Evolutionary conservation across 2,113 vertebrate species (phyloP), one percentile per base, ranked within the genome.

Genomic region (Isurus oxyrinchus): DNA sequence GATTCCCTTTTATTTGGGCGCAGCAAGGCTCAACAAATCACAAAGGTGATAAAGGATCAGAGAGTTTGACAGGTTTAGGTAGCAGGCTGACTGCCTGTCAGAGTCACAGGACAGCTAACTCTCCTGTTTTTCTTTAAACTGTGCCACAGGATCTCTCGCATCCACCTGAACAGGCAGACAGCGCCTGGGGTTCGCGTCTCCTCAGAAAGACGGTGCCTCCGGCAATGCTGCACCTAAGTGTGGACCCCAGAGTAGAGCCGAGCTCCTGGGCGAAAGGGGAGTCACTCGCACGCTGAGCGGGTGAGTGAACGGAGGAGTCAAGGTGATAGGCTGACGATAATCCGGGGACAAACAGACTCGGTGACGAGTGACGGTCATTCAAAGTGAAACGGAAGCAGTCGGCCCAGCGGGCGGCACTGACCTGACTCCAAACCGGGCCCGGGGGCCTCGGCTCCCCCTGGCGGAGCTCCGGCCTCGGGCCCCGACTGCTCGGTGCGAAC

Each of bases 401-500:
- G 86, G 49, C 10, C 11, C 23, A 27, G 19, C 14, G 13, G 21
- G 11, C 31, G 53, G 0, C 0, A 0, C 0, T 0, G 0, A 94
- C 96, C 0, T 0, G 97, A 76, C 11, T 44, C 96, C 35, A 94
- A 96, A 0, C 61, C 61, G 72, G 4, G 94, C 23, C 61, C 61
- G 16, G 53, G n/a, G 96, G 96, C 87, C 97, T 53, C 96, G 1
- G 96, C n/a, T 7, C 96, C 87, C 96, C 96, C 57, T n/a, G 0
- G 81, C 55, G 96, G 81, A 27, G 16, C 25, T n/a, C 93, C 94
- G n/a, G 16, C 44, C 3, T 10, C 49, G 84, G 21, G 84, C 3
- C 81, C 93, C 86, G 67, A 44, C 57, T 95, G 67, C 79, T 96
- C 19, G 57, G 27, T 87, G 19, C 87, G 95, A 44, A 31, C 44